Base-by-base conservation (phyloP, 2,888 invertebrate species). In the Notodonta dromedarius region DNA sequence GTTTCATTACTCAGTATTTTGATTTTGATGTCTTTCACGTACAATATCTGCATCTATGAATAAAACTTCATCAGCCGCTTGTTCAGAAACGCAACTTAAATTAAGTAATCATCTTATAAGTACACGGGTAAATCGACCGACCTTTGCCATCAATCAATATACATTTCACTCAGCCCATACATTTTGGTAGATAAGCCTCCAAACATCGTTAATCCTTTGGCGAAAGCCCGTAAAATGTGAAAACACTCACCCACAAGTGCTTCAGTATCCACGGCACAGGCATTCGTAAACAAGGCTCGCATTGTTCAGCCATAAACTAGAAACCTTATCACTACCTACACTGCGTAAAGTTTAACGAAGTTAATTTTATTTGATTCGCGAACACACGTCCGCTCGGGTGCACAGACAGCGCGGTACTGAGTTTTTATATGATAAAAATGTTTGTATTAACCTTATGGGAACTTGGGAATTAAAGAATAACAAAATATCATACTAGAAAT, bases 181-280 rank as follows among this genome's bases (percentile, higher is more conserved):
- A 24, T 56, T 56, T 42, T 24, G 44, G 12, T 2, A 16, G 56
- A 56, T 56, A 56, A 54, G 39, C 54, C 35, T n/a, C n/a, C 16
- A 24, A 56, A 24, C 56, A 44, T 24, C 16, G 56, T 24, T 56
- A 56, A 56, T 56, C 56, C 56, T 24, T 14, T 24, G 24, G 35
- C 24, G 11, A 44, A 56, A 44, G 1, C 44, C 24, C 24, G 16
- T 44, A 24, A 12, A 56, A 56, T 42, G 44, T 42, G 13, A 56
- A 56, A 42, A 44, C 56, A 56, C 56, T 56, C 56, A 56, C 56
- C 56, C 5, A 14, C 7, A 44, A 54, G 54, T 44, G 24, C 55
- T 35, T 8, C 40, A 8, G 40, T 52, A 39, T 54, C 39, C 50
- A 50, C 50, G 12, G 13, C 54, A 39, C n/a, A 14, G 39, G 13